Evolutionary conservation across 2,113 vertebrate genomes (phyloP).

Genomic region (Trachemys scripta): DNA sequence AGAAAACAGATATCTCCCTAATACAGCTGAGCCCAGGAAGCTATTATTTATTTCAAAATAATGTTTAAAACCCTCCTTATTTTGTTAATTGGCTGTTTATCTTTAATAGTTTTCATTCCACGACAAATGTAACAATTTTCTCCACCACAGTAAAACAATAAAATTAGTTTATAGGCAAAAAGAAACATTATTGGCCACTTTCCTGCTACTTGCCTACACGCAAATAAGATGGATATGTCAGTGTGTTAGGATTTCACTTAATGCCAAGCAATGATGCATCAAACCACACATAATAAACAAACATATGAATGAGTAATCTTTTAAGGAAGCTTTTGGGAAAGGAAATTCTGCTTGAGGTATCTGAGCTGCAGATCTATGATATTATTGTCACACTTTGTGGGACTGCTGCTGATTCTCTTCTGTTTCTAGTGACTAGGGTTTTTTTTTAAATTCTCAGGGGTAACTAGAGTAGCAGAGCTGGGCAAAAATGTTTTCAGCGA

Average conservation of each 20-base stretch:
- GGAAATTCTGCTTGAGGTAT: neutral
- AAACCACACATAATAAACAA: fast-evolving
- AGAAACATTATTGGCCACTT: slow-evolving; percentile 30
- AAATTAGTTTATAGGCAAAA: slow-evolving; percentile 59
- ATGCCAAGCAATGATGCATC: neutral
- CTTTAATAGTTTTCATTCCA: slow-evolving; percentile 27
- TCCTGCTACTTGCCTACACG: neutral
- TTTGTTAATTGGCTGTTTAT: slow-evolving; percentile 27
- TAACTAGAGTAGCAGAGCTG: neutral
- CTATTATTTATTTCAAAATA: neutral
- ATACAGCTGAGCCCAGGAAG: neutral
- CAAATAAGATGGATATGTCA: neutral
- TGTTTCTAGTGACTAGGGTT: fast-evolving
- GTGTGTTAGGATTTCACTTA: neutral
- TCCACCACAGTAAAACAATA: slow-evolving; percentile 14
- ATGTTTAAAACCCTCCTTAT: neutral
- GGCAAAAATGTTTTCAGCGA: neutral
- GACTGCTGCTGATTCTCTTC: neutral
- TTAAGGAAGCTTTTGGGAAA: neutral
- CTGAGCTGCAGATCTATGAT: fast-evolving
- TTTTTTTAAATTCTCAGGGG: neutral
- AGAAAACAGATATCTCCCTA: neutral
- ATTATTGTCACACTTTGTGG: neutral
- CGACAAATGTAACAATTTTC: neutral
- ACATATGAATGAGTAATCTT: neutral